Conservation (phyloP, 2,888 invertebrate species). For the Orthosia incerta region DNA sequence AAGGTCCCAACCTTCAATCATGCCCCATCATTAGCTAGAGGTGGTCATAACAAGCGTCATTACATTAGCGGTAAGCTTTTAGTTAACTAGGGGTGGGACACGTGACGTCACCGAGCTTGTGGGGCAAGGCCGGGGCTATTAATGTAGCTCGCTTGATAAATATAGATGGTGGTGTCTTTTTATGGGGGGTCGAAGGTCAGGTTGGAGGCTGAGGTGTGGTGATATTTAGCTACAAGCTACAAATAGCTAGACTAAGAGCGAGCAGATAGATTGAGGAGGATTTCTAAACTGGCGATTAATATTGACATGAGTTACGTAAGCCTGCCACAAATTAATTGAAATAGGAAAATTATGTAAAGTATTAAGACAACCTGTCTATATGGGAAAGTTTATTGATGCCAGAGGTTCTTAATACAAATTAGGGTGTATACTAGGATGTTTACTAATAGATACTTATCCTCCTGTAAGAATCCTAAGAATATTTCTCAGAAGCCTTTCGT, state of each 20-base stretch:
- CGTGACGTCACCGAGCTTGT: slow-evolving; percentile 65
- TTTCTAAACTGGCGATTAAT: too few relatives aligned
- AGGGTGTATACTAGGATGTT: too few relatives aligned
- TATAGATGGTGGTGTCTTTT: slow-evolving; percentile 49
- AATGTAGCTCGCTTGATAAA: slow-evolving; percentile 51
- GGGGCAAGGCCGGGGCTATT: slow-evolving; percentile 57
- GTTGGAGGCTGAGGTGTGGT: slow-evolving; percentile 21
- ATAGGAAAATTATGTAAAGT: too few relatives aligned
- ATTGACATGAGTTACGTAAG: too few relatives aligned
- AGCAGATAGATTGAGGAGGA: too few relatives aligned
- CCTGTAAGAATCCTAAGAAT: neutral
- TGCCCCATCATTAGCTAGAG: slow-evolving; percentile 54
- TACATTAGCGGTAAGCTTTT: slow-evolving; percentile 65
- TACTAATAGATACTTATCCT: neutral
- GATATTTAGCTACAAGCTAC: neutral
- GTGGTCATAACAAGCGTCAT: slow-evolving; percentile 54
- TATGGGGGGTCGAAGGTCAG: slow-evolving; percentile 29
- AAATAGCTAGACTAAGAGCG: too few relatives aligned
- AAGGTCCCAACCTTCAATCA: slow-evolving; percentile 59
- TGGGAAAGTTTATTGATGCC: too few relatives aligned
- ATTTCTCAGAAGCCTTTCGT: neutral
- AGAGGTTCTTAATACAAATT: neutral
- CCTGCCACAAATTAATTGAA: too few relatives aligned
- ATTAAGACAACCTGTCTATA: too few relatives aligned
- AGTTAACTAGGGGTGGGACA: slow-evolving; percentile 65